Evolutionary conservation across 2,113 vertebrate genomes (phyloP), one percentile per base, ranked within the genome.

Genomic region (Marmota monax): DNA sequence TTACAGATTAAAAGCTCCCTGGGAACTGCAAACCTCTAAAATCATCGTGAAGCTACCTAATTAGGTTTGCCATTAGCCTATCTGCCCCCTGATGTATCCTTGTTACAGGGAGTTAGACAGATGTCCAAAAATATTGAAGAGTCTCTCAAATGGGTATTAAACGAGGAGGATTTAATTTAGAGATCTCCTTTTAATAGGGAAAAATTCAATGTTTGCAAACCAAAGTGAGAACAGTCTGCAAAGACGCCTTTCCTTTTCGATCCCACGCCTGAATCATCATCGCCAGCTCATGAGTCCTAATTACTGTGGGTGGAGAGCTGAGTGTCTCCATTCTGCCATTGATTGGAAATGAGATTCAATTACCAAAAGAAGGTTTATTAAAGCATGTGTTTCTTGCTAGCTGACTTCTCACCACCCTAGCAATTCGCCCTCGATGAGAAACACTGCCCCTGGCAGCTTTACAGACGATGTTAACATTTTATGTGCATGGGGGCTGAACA

Each of bases 121-220:
- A 42, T 69, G 42, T 18, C 34, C 9, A 29, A 63, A 82, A 56
- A 20, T 51, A 48, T 1, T 45, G 48, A 7, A 56, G 32, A 87
- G 13, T 27, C 25, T 65, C 61, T 90, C 51, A 42, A 34, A 69
- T 79, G 39, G 29, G 1, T 48, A 69, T 77, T 90, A 65, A 77
- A n/a, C 22, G 63, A 76, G 72, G 4, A 73, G 25, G 7, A 34
- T 65, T 90, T 92, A 32, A 25, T 84, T 69, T 95, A 56, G 61
- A 77, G 13, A 69, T 73, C 23, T 80, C 0, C 23, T 72, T 70
- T 92, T 58, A 80, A 95, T 37, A 48, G 65, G 23, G 32, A 1
- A 82, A 51, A 96, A 92, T 85, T 58, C 84, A 74, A 1, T 82
- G 72, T 95, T 95, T 94, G 70, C 37, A 84, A 94, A 94, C 45